Base-by-base conservation (phyloP, 2,797 vertebrate species). In the Sebastes diploproa region DNA sequence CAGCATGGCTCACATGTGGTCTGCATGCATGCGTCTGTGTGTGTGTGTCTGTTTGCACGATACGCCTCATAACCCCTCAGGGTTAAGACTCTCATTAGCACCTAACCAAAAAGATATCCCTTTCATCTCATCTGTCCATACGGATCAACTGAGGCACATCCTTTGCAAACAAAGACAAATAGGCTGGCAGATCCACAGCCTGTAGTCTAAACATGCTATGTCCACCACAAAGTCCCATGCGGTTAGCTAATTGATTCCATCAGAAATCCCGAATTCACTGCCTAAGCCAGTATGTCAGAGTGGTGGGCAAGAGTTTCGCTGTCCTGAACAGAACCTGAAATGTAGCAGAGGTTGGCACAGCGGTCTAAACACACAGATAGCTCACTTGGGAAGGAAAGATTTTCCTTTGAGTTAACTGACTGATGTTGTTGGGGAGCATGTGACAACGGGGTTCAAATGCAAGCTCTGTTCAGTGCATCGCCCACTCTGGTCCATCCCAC, bases 61-160 rank as follows among this genome's bases (percentile, higher is more conserved):
- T 74, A 88, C 58, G 84, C 84, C 89, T 93, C 84, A 68, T 86
- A 86, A 70, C 79, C 83, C 85, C 81, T 61, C 70, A 46, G 92
- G 92, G 83, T 85, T 92, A 85, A 93, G 90, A 92, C 86, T 91
- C 89, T 94, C 92, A 92, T 94, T 93, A 92, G 90, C 92, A 92
- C 86, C 84, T 85, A 56, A 89, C 89, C 89, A 90, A 89, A 90
- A 91, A 87, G 68, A 74, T 77, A 88, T 85, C 80, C 81, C 82
- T 91, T 91, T 92, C 79, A 93, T 91, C 83, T 89, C 73, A 78
- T 88, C 90, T 82, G 82, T 84, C 81, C 90, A 62, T 83, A 78
- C 30, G 59, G 82, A 93, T 83, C 84, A 91, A 88, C 67, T 27
- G 77, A 89, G 81, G 90, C 89, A 72, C 85, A 81, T 90, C 89